Base-by-base conservation (phyloP, 1,140 invertebrate species). In the Diabrotica undecimpunctata region DNA sequence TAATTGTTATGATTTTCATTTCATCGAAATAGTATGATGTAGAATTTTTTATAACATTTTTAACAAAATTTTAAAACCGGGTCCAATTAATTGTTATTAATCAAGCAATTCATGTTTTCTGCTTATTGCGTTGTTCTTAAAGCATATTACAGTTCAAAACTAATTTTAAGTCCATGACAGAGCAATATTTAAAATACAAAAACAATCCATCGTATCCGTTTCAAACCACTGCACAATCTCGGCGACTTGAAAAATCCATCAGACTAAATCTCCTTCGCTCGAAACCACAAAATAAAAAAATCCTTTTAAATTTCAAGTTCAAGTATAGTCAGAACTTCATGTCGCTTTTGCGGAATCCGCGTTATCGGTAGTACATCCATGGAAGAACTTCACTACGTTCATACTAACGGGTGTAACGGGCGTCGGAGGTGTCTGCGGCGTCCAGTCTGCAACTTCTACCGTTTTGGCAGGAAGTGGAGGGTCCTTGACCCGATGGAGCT, bases 401-500 rank as follows among this genome's bases (percentile, higher is more conserved):
- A 46, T 10, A 6, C 8, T 10, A n/a, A 6, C 41, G n/a, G 41
- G 69, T 54, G 35, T 62, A 53, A 11, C 67, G 56, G 38, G 73
- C 54, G 67, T 70, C 5, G 70, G 62, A 12, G 75, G 66, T 38
- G 71, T 68, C 14, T 67, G 67, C 6, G 67, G 67, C 52, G 64
- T 62, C 67, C 70, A 70, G 13, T 69, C 62, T 7, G 12, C 46
- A 6, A 53, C 13, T 5, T 36, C 38, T 39, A 39, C 37, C 12
- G 52, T 61, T 13, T 39, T 54, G 5, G 59, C 51, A 36, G 59
- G 39, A 11, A 35, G n/a, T 59, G 51, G 35, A 62, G 59, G 54
- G 67, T 74, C 71, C 54, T 76, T 75, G 25, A 77, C 69, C 67
- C 72, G 74, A 62, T 77, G 75, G 54, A 84, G 78, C 70, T 85